phyloP scores from a whole-genome alignment of 1,140 invertebrate genomes.

The Delia radicum region DNA sequence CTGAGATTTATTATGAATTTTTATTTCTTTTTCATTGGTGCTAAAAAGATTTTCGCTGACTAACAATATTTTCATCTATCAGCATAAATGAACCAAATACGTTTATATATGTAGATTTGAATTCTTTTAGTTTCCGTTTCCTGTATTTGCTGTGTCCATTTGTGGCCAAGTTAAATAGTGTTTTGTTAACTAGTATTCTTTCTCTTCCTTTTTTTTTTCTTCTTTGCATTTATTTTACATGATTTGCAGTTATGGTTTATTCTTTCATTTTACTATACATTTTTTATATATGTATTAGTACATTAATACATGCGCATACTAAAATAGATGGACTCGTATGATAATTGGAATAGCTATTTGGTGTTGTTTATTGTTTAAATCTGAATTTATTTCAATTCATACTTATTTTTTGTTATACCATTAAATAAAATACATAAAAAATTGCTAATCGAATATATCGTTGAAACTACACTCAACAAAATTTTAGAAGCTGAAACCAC shows the following conservation, averaged over 20 bases:
- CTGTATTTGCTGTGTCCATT: not conserved
- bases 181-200: not conserved
- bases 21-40: slow-evolving; percentile 17
- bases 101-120: slow-evolving; percentile 10
- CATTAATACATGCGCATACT: not conserved
- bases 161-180: not conserved
- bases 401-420: not conserved
- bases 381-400: not conserved
- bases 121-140: not conserved
- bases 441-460: no score
- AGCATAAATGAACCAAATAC: slow-evolving; percentile 13
- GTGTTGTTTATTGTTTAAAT: not conserved
- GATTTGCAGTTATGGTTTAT: not conserved
- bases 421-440: no score
- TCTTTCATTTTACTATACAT: not conserved
- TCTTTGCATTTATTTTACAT: not conserved
- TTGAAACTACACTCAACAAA: no score
- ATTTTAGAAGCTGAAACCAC: no score
- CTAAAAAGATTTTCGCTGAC: slow-evolving; percentile 17
- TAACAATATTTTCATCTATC: slow-evolving; percentile 8
- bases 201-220: not conserved
- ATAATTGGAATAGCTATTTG: not conserved
- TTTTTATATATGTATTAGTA: not conserved
- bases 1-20: slow-evolving; percentile 21
- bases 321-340: not conserved